These are phyloP conservation scores for Aphidoletes aphidimyza DNA, from an alignment of 2,888 invertebrate genomes.

Conservation along the genomic window DNA sequence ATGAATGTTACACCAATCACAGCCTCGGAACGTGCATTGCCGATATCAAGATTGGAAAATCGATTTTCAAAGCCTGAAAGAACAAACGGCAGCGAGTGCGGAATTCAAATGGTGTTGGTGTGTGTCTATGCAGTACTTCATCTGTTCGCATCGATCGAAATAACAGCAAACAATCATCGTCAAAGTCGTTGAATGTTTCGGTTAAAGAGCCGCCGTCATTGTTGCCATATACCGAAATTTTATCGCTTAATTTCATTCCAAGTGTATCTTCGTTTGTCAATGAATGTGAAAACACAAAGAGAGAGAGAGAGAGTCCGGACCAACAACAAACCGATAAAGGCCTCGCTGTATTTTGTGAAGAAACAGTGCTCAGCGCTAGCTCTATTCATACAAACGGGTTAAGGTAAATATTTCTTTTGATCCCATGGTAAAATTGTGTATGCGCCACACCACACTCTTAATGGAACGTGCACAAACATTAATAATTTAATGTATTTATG, in stretches of 20 bases:
- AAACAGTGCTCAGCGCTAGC: neutral
- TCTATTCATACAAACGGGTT: neutral
- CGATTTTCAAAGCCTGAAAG: neutral
- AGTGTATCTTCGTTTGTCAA: neutral
- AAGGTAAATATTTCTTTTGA: neutral
- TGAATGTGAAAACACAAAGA: neutral
- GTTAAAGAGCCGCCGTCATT: neutral
- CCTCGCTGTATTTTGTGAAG: neutral
- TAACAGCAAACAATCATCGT: no score
- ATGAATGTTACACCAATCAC: constrained; percentile 42
- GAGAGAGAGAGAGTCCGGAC: no score
- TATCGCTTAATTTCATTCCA: neutral
- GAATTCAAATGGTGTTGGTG: no score
- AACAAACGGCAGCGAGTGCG: no score
- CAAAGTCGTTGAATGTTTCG: neutral
- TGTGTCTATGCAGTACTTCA: no score
- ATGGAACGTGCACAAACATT: constrained; percentile 23
- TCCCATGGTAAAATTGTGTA: constrained; percentile 5
- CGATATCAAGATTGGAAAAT: constrained; percentile 43
- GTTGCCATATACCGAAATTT: neutral
- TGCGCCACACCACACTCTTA: neutral
- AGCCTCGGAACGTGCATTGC: neutral
- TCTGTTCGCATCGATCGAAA: no score
- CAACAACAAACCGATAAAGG: neutral
- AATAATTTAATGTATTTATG: constrained; percentile 16